Evolutionary conservation across 2,113 vertebrate genomes (phyloP).

Genomic region (Progne subis): DNA sequence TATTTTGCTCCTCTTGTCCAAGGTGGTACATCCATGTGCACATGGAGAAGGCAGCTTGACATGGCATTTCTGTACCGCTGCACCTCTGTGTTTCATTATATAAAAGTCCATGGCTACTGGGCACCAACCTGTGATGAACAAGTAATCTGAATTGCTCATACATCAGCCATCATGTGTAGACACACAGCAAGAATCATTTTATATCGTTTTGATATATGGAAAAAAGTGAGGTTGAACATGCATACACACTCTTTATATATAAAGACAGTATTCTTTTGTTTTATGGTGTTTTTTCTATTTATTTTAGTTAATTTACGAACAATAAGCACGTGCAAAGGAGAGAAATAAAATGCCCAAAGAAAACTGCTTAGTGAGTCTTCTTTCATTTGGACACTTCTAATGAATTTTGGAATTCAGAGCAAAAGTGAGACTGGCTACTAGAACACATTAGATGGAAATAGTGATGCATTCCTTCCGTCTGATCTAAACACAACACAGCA

Average conservation of each 20-base stretch:
- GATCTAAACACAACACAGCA: not conserved
- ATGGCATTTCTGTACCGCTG: not conserved
- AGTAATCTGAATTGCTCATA: not conserved
- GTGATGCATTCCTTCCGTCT: not conserved
- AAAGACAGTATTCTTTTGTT: not conserved
- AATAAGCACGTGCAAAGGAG: not conserved
- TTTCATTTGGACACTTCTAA: not conserved
- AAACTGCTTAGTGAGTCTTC: not conserved
- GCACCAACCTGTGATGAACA: not conserved
- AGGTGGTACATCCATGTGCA: accelerated
- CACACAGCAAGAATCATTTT: not conserved
- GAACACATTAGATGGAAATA: not conserved
- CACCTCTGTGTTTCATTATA: not conserved
- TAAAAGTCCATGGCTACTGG: not conserved
- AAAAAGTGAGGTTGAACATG: accelerated
- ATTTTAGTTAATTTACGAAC: not conserved
- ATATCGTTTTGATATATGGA: not conserved
- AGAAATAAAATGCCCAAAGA: not conserved
- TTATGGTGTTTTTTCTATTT: not conserved
- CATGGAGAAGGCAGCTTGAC: not conserved
- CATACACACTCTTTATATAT: not conserved
- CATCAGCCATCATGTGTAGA: not conserved
- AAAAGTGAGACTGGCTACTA: not conserved
- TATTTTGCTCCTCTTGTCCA: not conserved
- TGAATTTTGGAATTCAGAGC: not conserved